Conservation (phyloP, 2,888 invertebrate genomes). For the Apodemia hepburni region DNA sequence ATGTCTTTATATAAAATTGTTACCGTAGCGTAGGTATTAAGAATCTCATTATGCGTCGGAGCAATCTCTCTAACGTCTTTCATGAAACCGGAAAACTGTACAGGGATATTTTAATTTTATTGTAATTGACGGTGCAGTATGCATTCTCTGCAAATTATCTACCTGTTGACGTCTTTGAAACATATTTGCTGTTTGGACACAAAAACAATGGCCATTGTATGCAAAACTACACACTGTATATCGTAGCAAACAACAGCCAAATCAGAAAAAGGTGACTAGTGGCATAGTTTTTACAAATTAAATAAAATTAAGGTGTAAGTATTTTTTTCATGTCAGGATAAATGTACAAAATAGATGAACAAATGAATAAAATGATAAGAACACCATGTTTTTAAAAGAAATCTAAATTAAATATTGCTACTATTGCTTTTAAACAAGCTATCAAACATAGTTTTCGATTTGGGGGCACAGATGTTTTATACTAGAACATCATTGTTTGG, state of each 20-base stretch:
- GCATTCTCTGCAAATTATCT: neutral
- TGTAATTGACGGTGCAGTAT: neutral
- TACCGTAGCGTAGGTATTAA: neutral
- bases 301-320: neutral
- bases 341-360: neutral
- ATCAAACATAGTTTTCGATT: no score
- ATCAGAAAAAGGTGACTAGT: neutral
- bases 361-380: no score
- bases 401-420: no score
- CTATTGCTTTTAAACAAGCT: no score
- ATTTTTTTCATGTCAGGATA: neutral
- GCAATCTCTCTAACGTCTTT: neutral
- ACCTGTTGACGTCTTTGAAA: neutral
- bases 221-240: neutral
- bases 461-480: no score
- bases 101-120: no score
- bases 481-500: no score
- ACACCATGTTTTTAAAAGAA: no score
- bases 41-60: no score
- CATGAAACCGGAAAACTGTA: neutral
- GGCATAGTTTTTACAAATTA: neutral
- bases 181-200: neutral
- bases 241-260: neutral
- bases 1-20: neutral
- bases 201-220: conserved; percentile 11